phyloP scores from a whole-genome alignment of 2,888 invertebrate species.

The Morpho achilles region DNA sequence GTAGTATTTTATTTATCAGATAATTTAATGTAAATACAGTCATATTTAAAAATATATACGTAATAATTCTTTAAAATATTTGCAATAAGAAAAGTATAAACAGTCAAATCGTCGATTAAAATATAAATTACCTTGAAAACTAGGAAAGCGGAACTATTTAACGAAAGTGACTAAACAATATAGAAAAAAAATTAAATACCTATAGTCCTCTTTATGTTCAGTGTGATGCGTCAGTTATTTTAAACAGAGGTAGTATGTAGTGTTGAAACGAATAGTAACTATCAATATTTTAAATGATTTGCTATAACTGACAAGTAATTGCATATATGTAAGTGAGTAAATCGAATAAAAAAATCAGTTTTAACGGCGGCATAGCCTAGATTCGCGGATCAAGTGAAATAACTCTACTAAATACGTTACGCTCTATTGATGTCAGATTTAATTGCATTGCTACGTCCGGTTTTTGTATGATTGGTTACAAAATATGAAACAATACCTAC shows the following conservation, averaged over 20 bases:
- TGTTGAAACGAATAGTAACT: conserved; percentile 12
- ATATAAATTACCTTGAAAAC: conserved; percentile 36
- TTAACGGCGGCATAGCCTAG: conserved; percentile 17
- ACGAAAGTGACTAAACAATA: conserved; percentile 33
- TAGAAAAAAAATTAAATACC: conserved; percentile 19
- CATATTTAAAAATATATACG: too few species aligned
- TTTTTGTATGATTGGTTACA: conserved; percentile 40
- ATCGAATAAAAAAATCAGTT: conserved; percentile 15
- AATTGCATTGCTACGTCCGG: conserved; percentile 47
- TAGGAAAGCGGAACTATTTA: conserved; percentile 59
- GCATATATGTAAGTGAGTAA: conserved; percentile 19
- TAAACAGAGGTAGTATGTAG: conserved; percentile 6
- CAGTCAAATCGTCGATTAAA: conserved; percentile 27
- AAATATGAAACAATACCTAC: conserved; percentile 23
- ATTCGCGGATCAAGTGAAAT: conserved; percentile 29
- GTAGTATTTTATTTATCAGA: too few species aligned
- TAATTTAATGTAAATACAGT: too few species aligned
- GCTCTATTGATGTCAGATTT: conserved; percentile 57
- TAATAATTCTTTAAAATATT: not conserved
- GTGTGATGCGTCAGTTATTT: conserved; percentile 18
- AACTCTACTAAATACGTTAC: conserved; percentile 40
- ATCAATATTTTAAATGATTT: conserved; percentile 16
- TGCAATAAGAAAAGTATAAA: conserved; percentile 9
- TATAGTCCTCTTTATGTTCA: conserved; percentile 21
- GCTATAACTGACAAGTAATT: conserved; percentile 14